Conservation (phyloP, 1,140 invertebrate genomes). For the Pararge aegeria region DNA sequence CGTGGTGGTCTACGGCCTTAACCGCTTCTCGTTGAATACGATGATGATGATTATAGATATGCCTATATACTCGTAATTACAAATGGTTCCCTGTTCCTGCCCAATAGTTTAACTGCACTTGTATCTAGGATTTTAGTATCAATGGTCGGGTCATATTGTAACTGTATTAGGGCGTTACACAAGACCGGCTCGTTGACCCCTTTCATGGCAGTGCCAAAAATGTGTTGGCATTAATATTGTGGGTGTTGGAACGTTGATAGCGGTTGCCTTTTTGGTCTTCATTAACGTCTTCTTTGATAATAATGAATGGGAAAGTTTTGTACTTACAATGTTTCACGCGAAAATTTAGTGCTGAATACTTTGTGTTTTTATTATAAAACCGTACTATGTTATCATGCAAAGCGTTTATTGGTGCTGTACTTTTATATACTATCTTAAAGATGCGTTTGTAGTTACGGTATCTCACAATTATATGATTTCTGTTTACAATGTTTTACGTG, state of each 20-base stretch:
- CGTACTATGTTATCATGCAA: too few relatives aligned
- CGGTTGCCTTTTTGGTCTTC: conserved; percentile 18
- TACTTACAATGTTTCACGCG: not conserved
- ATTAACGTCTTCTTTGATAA: conserved; percentile 20
- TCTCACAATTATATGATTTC: too few relatives aligned
- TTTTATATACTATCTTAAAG: too few relatives aligned
- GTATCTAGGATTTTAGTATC: not conserved
- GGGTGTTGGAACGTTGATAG: conserved; percentile 19
- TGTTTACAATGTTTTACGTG: not conserved
- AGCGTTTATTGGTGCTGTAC: too few relatives aligned
- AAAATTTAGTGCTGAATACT: not conserved
- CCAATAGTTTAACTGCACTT: not conserved
- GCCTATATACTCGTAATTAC: too few relatives aligned
- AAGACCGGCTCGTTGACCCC: conserved; percentile 27
- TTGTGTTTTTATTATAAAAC: not conserved
- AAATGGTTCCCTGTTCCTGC: too few relatives aligned
- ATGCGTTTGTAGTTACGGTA: too few relatives aligned
- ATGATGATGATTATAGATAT: too few relatives aligned
- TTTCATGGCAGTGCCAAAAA: conserved; percentile 31
- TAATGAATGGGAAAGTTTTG: not conserved
- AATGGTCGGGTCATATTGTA: conserved; percentile 24
- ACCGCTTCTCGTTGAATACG: too few relatives aligned
- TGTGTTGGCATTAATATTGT: conserved; percentile 27
- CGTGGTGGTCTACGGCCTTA: too few relatives aligned
- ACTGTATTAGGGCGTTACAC: conserved; percentile 37